Conservation (phyloP, 2,113 vertebrate genomes). For the Gopherus evgoodei region DNA sequence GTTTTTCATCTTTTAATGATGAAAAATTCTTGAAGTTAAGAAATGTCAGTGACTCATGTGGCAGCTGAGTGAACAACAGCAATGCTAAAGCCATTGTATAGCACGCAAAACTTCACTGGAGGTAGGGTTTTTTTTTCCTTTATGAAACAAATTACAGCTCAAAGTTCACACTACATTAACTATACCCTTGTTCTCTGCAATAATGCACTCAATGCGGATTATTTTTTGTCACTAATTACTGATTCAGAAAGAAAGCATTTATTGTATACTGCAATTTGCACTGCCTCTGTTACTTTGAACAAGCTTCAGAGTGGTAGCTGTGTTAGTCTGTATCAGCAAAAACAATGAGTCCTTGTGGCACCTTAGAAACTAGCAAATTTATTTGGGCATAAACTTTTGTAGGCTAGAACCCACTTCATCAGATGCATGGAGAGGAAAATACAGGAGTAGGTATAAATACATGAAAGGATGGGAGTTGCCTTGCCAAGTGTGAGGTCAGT, state of each 20-base stretch:
- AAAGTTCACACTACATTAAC: neutral
- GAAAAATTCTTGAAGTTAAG: neutral
- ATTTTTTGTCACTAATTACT: neutral
- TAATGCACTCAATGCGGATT: neutral
- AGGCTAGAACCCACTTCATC: too few species aligned
- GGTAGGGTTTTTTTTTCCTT: neutral
- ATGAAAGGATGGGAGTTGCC: too few species aligned
- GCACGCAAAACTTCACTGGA: neutral
- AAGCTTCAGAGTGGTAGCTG: neutral
- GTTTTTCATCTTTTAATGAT: conserved; percentile 3
- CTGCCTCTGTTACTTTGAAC: neutral
- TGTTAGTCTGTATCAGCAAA: too few species aligned
- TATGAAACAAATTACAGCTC: neutral
- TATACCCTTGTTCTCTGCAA: neutral
- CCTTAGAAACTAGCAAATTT: too few species aligned
- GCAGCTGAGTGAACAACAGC: neutral
- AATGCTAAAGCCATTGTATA: neutral
- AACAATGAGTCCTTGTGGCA: too few species aligned
- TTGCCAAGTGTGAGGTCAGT: too few species aligned
- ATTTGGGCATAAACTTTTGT: too few species aligned
- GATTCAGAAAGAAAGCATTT: rapidly evolving
- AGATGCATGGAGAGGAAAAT: too few species aligned
- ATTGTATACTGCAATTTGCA: neutral
- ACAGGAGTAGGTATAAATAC: too few species aligned
- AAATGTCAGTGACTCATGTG: neutral